These are phyloP conservation scores for Tiliqua scincoides DNA, from an alignment of 2,113 vertebrate species.

Conservation along the genomic window DNA sequence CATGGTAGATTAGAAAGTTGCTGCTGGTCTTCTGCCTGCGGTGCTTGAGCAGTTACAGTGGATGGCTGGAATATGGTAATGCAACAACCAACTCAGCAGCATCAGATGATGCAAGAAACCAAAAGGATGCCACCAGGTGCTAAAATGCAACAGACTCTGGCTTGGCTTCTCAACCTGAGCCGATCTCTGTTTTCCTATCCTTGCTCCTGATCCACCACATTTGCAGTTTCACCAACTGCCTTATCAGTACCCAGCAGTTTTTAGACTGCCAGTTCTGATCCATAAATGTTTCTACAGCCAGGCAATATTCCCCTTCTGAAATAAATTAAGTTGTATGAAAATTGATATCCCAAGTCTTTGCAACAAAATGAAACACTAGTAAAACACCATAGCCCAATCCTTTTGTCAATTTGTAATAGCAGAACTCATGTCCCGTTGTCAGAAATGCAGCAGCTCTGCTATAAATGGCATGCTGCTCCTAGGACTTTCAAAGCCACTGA, in stretches of 20 bases:
- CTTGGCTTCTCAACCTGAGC: neutral
- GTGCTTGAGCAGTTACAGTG: too few relatives aligned
- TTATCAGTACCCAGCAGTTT: neutral
- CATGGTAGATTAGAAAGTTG: neutral
- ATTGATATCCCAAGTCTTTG: conserved; percentile 28
- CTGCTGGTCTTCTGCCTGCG: neutral
- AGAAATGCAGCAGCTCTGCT: too few relatives aligned
- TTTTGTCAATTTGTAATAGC: too few relatives aligned
- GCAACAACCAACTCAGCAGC: neutral
- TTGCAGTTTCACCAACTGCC: neutral
- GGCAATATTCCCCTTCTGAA: neutral
- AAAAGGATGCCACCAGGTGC: neutral
- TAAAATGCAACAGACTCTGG: neutral
- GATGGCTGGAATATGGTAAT: neutral
- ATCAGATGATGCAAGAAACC: neutral
- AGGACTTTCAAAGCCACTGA: too few relatives aligned
- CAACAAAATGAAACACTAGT: too few relatives aligned
- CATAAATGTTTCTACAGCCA: accelerated
- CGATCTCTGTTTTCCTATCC: neutral
- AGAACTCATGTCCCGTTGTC: too few relatives aligned
- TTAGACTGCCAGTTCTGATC: neutral
- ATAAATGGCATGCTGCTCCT: too few relatives aligned
- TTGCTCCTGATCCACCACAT: neutral
- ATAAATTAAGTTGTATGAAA: conserved; percentile 41
- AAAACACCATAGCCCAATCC: neutral